These are phyloP conservation scores for Sebastes trivittatus DNA, from an alignment of 2,797 vertebrate species.

Conservation along the genomic window DNA sequence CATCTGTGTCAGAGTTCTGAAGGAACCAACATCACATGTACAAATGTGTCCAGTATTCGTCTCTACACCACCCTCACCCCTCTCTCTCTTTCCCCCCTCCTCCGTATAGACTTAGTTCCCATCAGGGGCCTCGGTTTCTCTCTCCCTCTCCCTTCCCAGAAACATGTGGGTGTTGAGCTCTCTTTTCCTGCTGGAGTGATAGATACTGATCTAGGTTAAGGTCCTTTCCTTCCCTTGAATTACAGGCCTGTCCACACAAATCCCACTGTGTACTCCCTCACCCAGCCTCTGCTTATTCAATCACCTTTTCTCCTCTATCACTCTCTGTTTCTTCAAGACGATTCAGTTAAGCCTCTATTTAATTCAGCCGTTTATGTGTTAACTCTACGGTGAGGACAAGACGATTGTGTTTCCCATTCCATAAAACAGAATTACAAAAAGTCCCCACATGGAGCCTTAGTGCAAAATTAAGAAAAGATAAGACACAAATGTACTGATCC, in stretches of 20 bases:
- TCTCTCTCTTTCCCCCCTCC: neutral
- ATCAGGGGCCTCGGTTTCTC: constrained; percentile 29
- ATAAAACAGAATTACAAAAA: neutral
- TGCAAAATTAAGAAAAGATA: constrained; percentile 1
- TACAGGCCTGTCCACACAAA: constrained; percentile 65
- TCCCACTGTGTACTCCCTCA: constrained; percentile 34
- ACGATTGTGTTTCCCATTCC: constrained; percentile 6
- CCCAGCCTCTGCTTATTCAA: constrained; percentile 41
- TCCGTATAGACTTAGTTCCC: constrained; percentile 23
- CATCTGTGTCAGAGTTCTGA: constrained; percentile 65
- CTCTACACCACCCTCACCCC: constrained; percentile 17
- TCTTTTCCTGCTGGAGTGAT: constrained; percentile 60
- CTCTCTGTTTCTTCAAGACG: constrained; percentile 18
- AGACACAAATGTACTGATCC: neutral
- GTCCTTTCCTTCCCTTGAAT: constrained; percentile 70
- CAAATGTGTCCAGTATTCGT: constrained; percentile 45
- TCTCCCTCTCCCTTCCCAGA: constrained; percentile 35
- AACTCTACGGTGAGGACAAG: constrained; percentile 1
- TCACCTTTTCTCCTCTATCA: constrained; percentile 38
- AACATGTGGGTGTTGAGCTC: constrained; percentile 51
- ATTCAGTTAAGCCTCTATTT: constrained; percentile 22
- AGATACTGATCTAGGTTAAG: constrained; percentile 71
- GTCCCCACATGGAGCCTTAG: neutral
- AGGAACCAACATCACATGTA: constrained; percentile 34
- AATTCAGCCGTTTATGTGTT: constrained; percentile 39